Evolutionary conservation across 2,797 vertebrate species (phyloP), one percentile per base, ranked within the genome.

Genomic region (Onychomys torridus): DNA sequence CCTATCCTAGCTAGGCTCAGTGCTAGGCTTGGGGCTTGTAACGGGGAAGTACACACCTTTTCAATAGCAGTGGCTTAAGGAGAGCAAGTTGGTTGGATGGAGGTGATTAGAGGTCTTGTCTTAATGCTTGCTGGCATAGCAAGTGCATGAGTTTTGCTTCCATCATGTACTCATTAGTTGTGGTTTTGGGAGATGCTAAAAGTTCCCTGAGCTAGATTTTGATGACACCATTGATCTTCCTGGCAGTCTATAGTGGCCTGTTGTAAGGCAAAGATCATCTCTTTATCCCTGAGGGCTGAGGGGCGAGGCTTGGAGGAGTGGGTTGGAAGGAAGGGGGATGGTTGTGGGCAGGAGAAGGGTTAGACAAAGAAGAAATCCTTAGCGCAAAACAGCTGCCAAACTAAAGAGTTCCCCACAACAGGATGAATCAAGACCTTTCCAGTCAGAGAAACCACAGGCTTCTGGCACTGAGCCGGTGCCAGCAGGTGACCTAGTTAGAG

Each of bases 341-440:
- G 19, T 63, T 90, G 37, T 88, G 86, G 23, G 52, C 63, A 91
- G 57, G 76, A 96, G 59, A 89, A 95, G 43, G n/a, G 25, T 94
- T 94, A 91, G 75, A 90, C 65, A 88, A 76, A 75, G n/a, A 32
- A 97, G 89, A 97, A 97, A 96, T 97, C 71, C 59, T 78, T 77
- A 89, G 59, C 91, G n/a, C 61, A 92, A 97, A 94, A 96, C 76
- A 94, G 23, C 78, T 97, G 95, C 87, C 73, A 96, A 97, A 65
- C 19, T 90, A 59, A 97, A 95, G 86, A 96, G 94, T 94, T 97
- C 96, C 52, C 90, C 90, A 96, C 77, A 97, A 92, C 63, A 97
- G 93, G 94, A 96, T 97, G 93, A 97, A 98, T 97, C 97, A 96
- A 97, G 95, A 86, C 32, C 88, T 96, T 96, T 97, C 84, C 96